Evolutionary conservation across 2,888 invertebrate species (phyloP).

Genomic region (Brachypalpus laphriformis): DNA sequence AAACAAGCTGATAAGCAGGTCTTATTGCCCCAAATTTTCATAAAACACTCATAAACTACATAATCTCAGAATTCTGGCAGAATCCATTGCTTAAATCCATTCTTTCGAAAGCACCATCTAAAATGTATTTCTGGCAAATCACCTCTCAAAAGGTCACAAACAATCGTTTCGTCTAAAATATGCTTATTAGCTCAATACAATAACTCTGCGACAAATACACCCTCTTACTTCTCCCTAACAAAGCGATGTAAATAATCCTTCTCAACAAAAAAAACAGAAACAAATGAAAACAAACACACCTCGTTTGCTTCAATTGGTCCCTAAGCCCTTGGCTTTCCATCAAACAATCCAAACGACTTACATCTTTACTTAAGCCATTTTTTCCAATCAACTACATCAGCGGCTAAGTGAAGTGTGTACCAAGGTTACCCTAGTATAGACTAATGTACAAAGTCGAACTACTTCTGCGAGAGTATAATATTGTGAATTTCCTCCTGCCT

Average conservation of each 20-base stretch:
- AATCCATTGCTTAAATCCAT: neutral
- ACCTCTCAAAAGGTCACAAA: slow-evolving; percentile 16
- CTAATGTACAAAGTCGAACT: slow-evolving; percentile 13
- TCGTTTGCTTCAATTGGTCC: slow-evolving; percentile 37
- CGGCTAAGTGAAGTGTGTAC: slow-evolving; percentile 47
- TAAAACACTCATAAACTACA: neutral
- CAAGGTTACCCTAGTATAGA: slow-evolving; percentile 26
- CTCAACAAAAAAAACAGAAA: slow-evolving; percentile 10
- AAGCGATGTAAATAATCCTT: slow-evolving; percentile 51
- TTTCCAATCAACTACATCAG: slow-evolving; percentile 63
- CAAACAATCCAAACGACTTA: slow-evolving; percentile 61
- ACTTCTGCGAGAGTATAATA: slow-evolving; percentile 17
- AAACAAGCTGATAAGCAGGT: neutral
- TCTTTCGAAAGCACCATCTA: neutral
- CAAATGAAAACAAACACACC: slow-evolving; percentile 31
- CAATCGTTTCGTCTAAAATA: slow-evolving; percentile 52
- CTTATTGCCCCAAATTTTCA: neutral
- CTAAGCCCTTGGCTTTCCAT: slow-evolving; percentile 47
- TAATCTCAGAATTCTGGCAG: too few relatives aligned
- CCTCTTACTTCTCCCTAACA: neutral
- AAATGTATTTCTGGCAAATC: slow-evolving; percentile 3
- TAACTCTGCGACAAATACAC: slow-evolving; percentile 33
- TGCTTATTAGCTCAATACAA: slow-evolving; percentile 48
- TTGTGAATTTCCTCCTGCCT: neutral
- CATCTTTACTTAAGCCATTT: slow-evolving; percentile 59